These are phyloP conservation scores for Campodea augens DNA, from an alignment of 1,140 invertebrate genomes.

Conservation along the genomic window DNA sequence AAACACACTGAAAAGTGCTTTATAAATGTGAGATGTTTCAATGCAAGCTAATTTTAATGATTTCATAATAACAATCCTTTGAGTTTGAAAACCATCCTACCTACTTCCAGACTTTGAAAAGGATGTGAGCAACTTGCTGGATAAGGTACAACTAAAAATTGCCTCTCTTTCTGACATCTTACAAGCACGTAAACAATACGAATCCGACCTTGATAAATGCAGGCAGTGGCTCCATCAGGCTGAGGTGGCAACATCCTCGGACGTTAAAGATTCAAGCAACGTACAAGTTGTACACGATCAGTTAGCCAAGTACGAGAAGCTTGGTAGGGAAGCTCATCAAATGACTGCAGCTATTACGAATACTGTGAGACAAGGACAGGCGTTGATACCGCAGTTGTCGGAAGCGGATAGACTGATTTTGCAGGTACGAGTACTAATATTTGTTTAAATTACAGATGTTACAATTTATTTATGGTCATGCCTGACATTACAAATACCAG, in stretches of 20 bases:
- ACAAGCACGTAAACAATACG: constrained; percentile 53
- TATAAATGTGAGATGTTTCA: no score
- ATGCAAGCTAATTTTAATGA: no score
- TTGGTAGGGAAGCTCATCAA: constrained; percentile 50
- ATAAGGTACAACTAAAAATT: constrained; percentile 49
- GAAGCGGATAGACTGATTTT: constrained; percentile 64
- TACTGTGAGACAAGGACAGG: constrained; percentile 55
- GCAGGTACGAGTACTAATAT: constrained; percentile 49
- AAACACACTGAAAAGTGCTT: no score
- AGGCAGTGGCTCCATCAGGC: constrained; percentile 71
- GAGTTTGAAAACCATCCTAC: no score
- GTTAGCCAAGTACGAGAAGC: constrained; percentile 56
- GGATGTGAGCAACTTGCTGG: constrained; percentile 27
- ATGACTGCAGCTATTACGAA: constrained; percentile 48
- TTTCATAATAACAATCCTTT: no score
- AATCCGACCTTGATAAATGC: constrained; percentile 55
- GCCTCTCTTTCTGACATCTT: constrained; percentile 48
- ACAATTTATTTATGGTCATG: no score
- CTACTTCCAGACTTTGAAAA: neutral
- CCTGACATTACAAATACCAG: no score
- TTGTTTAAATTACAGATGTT: no score
- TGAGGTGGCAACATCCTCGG: constrained; percentile 59
- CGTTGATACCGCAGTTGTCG: constrained; percentile 55
- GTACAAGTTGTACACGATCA: constrained; percentile 68
- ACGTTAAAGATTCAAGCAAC: constrained; percentile 46